Base-by-base conservation (phyloP, 92 coral and sea anemone genomes). In the Palythoa heliodiscus region DNA sequence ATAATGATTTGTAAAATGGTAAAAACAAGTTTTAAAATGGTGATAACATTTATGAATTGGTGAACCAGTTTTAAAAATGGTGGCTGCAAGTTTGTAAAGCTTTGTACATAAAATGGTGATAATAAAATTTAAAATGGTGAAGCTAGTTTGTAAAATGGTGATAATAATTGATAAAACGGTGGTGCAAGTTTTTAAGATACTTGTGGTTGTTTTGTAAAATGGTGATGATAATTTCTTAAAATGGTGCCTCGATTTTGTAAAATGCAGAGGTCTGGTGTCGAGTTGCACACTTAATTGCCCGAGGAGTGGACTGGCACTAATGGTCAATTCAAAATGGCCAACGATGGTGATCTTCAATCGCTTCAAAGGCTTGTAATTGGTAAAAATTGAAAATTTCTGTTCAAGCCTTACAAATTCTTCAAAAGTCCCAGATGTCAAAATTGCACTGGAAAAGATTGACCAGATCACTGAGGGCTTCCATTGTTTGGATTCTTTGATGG, bases 261-360 rank as follows among this genome's bases (percentile, higher is more conserved):
- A 71, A 6, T 74, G 61, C 61, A 74, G 78, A 74, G 61, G 78
- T 20, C 78, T 74, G 78, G 61, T 74, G 78, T 16, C 78, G 24
- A 50, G 78, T 74, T 52, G 61, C 61, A 47, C 39, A 74, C 61
- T n/a, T 50, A 74, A 74, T n/a, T 19, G 78, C 35, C 61, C 78
- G 78, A 73, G 78, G 78, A 73, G 61, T 48, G 78, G 76, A 57
- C 55, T 72, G 76, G 76, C 37, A 6, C 58, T 74, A 20, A 50
- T 48, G 38, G 61, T 73, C 61, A 50, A 73, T 48, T 73, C 38
- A 50, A 73, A 47, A 73, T 73, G 60, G 39, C 61, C 60, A n/a
- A 74, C 78, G 61, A 74, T 74, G 78, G 17, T 50, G 61, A 72
- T 43, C 76, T 72, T 72, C 57, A 72, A 43, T 72, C 55, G 70